Evolutionary conservation across 2,113 vertebrate genomes (phyloP), one percentile per base, ranked within the genome.

Genomic region (Clarias macrocephalus): DNA sequence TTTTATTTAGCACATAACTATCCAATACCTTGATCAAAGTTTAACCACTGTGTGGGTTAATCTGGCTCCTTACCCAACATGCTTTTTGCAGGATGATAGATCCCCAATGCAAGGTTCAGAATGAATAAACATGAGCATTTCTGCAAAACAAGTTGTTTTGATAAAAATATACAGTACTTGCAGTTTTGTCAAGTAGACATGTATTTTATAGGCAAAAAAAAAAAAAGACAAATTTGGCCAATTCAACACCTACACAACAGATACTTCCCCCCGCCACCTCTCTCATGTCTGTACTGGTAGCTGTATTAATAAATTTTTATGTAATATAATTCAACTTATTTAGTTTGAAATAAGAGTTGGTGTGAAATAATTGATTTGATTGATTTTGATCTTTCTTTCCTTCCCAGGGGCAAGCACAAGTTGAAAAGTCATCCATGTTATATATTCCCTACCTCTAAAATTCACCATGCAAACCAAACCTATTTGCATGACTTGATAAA

Each of bases 401-500:
- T 85, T 85, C 73, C 30, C n/a, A 52, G 15, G 42, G 28, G 54
- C 72, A 85, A 52, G 48, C 23, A 60, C 1, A 56, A 72, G 56
- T 70, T 19, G 5, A 85, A 12, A 37, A 80, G 33, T 37, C 48
- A 81, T 54, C 33, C 56, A n/a, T 54, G 79, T 79, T 21, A 82
- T 19, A 81, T 21, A 76, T 85, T 82, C 52, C 28, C 63, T 63
- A 56, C 84, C 75, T 33, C 73, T 88, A 70, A 90, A 88, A 88
- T 85, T 72, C 65, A 89, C 86, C 84, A 79, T 79, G 75, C 60
- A 72, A 83, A 62, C 48, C 60, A 72, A 83, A 62, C 48, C 86
- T 89, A 52, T 62, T 81, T 86, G 86, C 86, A 86, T 83, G 62
- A n/a, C 86, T 85, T 79, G 70, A 65, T 85, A 91, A 88, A 88